A percentile compares a stretch with the other conserved stretches of the same genome.
These are phyloP conservation scores for Camponotus vicinus DNA, from an alignment of 1,140 invertebrate genomes.

Conservation along the genomic window DNA sequence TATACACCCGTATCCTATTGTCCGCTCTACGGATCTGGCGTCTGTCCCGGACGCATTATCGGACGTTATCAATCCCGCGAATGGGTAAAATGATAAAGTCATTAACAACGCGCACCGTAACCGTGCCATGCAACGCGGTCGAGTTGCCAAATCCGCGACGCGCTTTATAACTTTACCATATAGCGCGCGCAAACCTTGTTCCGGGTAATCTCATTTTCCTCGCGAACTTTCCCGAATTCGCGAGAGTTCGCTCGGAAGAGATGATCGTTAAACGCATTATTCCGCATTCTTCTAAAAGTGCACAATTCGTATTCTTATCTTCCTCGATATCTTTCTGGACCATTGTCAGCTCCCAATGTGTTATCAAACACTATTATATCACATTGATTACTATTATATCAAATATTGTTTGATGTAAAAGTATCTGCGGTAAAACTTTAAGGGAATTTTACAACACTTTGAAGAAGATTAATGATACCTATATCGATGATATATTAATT, in stretches of 20 bases:
- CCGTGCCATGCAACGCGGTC: not conserved
- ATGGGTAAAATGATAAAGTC: slow-evolving; percentile 8
- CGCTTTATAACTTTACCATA: slow-evolving; percentile 35
- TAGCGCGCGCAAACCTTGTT: slow-evolving; percentile 41
- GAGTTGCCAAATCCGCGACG: slow-evolving; percentile 45
- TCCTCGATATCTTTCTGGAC: not conserved
- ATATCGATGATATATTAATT: too few species aligned
- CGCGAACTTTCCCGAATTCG: slow-evolving; percentile 20
- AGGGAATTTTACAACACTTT: too few species aligned
- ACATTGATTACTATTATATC: not conserved
- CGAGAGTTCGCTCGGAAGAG: not conserved
- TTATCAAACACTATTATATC: not conserved
- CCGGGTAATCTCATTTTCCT: slow-evolving; percentile 31
- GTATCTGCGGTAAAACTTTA: too few species aligned
- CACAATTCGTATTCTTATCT: slow-evolving; percentile 13
- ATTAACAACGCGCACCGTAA: not conserved
- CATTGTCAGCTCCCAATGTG: not conserved
- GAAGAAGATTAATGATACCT: too few species aligned
- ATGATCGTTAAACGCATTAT: slow-evolving; percentile 44
- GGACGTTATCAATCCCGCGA: slow-evolving; percentile 7
- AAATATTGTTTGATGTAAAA: too few species aligned
- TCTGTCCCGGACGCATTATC: slow-evolving; percentile 13
- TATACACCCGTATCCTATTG: not conserved
- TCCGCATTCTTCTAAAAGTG: not conserved
- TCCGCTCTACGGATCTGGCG: slow-evolving; percentile 32